Evolutionary conservation across 2,888 invertebrate species (phyloP).

Genomic region (Pimpla rufipes): DNA sequence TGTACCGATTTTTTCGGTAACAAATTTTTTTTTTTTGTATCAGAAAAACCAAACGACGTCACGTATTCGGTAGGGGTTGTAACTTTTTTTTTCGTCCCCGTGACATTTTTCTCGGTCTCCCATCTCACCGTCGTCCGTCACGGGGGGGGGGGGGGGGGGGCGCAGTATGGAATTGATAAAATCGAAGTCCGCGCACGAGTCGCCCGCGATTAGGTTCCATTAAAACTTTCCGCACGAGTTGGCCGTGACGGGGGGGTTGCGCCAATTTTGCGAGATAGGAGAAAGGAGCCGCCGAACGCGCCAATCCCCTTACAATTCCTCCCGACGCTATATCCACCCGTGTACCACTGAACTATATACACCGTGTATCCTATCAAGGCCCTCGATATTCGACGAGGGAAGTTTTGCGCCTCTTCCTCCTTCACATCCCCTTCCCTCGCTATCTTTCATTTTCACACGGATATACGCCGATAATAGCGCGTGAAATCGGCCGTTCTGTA

Average conservation of each 20-base stretch:
- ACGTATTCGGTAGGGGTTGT: too few species aligned
- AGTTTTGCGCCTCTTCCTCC: slow-evolving; percentile 56
- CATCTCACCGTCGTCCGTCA: slow-evolving; percentile 6
- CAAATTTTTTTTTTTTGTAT: too few species aligned
- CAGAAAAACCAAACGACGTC: too few species aligned
- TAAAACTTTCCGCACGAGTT: slow-evolving; percentile 73
- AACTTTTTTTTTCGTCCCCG: too few species aligned
- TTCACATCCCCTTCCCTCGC: slow-evolving; percentile 31
- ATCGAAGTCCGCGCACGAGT: slow-evolving; percentile 62
- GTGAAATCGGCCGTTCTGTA: slow-evolving; percentile 55
- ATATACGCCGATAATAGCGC: slow-evolving; percentile 64
- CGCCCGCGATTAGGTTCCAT: slow-evolving; percentile 68
- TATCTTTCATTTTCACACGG: slow-evolving; percentile 65
- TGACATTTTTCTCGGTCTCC: not conserved
- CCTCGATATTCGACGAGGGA: slow-evolving; percentile 57
- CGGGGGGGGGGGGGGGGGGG: too few species aligned
- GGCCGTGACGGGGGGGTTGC: not conserved
- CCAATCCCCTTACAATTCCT: slow-evolving; percentile 36
- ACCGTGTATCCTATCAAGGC: slow-evolving; percentile 30
- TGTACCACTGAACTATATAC: slow-evolving; percentile 41
- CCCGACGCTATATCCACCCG: slow-evolving; percentile 49
- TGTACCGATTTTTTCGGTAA: too few species aligned
- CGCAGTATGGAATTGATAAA: slow-evolving; percentile 55
- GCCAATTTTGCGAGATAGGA: slow-evolving; percentile 63
- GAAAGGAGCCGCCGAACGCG: slow-evolving; percentile 15